Base-by-base conservation (phyloP, 2,888 invertebrate species). In the Melinaea marsaeus region DNA sequence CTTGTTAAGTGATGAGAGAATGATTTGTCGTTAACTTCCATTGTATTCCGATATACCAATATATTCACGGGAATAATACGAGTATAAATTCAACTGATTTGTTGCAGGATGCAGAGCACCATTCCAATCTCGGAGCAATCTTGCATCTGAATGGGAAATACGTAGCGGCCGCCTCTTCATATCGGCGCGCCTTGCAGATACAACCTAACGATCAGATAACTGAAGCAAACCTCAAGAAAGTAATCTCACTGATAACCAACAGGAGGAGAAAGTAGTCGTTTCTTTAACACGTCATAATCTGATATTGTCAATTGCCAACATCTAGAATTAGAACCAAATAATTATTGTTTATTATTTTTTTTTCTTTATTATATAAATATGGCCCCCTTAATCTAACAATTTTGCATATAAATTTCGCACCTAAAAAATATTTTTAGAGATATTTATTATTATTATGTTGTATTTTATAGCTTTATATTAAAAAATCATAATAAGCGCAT, bases 51-150 rank as follows among this genome's bases (percentile, higher is more conserved):
- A n/a, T n/a, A n/a, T n/a, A n/a, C n/a, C n/a, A n/a, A n/a, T n/a
- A n/a, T n/a, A n/a, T n/a, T n/a, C n/a, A n/a, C n/a, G n/a, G n/a
- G n/a, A n/a, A 51, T 51, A 51, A 32, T 22, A 51, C 11, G 7
- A 11, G 55, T 60, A 35, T 58, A n/a, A 64, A 54, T 51, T 3
- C 32, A 57, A 32, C 9, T 51, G 55, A 60, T 69, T 69, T 58
- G 69, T 75, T 69, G 58, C 85, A 97, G 94, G 96, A 97, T 78
- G 95, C 98, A 0, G 94, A 96, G 71, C 96, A 97, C 64, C 97
- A 98, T 86, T 97, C 98, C 77, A 98, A 99, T 85, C 92, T 98
- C 63, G 99, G 98, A 34, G 98, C 98, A 64, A 98, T 99, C 80
- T 92, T 98, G 65, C 98, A 99, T 88, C 92, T 98, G 71, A 97